Percentiles rank a stretch among this genome's conserved stretches.
Conservation (phyloP, 2,888 invertebrate genomes). For the Drosophila rubida region DNA sequence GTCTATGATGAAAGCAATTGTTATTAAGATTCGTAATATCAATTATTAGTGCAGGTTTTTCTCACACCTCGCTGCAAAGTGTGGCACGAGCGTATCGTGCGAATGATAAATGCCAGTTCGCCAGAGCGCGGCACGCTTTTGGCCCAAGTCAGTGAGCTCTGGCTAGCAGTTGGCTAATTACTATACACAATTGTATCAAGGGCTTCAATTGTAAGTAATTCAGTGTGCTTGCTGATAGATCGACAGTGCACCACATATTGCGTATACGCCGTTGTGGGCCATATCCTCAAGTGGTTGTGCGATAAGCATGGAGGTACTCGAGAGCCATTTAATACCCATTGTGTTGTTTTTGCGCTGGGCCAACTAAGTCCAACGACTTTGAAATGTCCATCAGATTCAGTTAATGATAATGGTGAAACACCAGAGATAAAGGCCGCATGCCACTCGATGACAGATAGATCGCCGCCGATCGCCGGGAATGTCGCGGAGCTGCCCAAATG, state of each 20-base stretch:
- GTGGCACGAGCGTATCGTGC: constrained; percentile 37
- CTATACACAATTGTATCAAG: constrained; percentile 28
- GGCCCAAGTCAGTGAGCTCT: constrained; percentile 2
- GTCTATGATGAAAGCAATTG: constrained; percentile 26
- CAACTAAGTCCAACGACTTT: constrained; percentile 46
- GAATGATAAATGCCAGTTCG: constrained; percentile 24
- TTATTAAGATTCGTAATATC: constrained; percentile 24
- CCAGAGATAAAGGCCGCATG: constrained; percentile 26
- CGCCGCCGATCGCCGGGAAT: not conserved
- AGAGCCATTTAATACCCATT: constrained; percentile 20
- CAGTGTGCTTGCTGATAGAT: constrained; percentile 28
- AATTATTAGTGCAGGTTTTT: constrained; percentile 37
- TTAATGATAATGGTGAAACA: constrained; percentile 34
- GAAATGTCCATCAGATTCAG: constrained; percentile 43
- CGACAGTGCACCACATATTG: constrained; percentile 31
- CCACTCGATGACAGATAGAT: constrained; percentile 7
- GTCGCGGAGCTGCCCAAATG: constrained; percentile 8
- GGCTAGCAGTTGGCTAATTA: too few relatives aligned
- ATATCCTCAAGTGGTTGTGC: constrained; percentile 28
- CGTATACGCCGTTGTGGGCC: constrained; percentile 26
- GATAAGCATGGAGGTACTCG: constrained; percentile 40
- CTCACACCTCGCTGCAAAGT: constrained; percentile 35
- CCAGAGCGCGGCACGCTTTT: constrained; percentile 5
- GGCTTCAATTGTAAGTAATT: constrained; percentile 26
- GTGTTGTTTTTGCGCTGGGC: constrained; percentile 12